Percentiles rank a stretch among this genome's conserved stretches.
phyloP scores from a whole-genome alignment of 2,113 vertebrate genomes.

The Takifugu flavidus region DNA sequence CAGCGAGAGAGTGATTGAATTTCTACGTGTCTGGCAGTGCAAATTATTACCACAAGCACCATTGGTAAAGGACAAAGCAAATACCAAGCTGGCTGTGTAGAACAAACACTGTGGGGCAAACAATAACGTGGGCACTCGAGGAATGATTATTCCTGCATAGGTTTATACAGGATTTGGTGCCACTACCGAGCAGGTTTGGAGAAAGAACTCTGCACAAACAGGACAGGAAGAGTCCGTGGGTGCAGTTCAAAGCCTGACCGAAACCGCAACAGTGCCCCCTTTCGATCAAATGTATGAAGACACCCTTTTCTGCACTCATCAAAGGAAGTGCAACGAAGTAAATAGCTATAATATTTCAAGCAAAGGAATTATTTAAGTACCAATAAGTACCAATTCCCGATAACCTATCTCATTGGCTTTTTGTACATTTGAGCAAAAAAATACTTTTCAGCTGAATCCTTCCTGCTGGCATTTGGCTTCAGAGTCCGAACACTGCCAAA shows the following conservation, averaged over 20 bases:
- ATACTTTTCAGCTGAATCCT: constrained; percentile 87
- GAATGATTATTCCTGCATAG: constrained; percentile 41
- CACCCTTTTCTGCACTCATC: neutral
- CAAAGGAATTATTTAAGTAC: neutral
- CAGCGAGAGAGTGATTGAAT: constrained; percentile 67
- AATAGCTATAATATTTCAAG: neutral
- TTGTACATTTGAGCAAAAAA: constrained; percentile 80
- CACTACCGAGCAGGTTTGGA: constrained; percentile 34
- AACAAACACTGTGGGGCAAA: constrained; percentile 55
- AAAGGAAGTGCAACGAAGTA: neutral
- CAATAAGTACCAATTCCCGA: too few relatives aligned
- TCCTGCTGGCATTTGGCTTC: constrained; percentile 88
- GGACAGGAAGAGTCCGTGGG: constrained; percentile 11
- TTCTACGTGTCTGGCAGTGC: constrained; percentile 64
- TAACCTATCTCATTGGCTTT: constrained; percentile 20
- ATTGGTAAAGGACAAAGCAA: constrained; percentile 57
- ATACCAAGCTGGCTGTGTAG: constrained; percentile 44
- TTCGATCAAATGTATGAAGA: constrained; percentile 32
- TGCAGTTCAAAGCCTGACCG: constrained; percentile 23
- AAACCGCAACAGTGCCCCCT: constrained; percentile 75
- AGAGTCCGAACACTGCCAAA: constrained; percentile 78
- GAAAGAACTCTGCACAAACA: constrained; percentile 16
- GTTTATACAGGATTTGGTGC: constrained; percentile 41
- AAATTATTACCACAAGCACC: constrained; percentile 54
- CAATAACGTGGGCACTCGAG: constrained; percentile 47